Base-by-base conservation (phyloP, 2,888 invertebrate genomes). In the Choreutis nemorana region DNA sequence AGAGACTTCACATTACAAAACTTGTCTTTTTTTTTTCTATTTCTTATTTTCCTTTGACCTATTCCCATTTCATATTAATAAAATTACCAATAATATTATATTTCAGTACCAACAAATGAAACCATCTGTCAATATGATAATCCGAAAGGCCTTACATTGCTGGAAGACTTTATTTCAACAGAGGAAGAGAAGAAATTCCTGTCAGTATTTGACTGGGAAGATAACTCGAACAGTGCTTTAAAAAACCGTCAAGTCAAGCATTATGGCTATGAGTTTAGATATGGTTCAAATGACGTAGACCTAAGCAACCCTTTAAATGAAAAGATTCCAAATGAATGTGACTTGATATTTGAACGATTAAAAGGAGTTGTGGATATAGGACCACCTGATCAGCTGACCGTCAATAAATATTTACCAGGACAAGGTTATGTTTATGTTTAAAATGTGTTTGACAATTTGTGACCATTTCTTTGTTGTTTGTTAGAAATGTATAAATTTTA, bases 251-350 rank as follows among this genome's bases (percentile, higher is more conserved):
- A 83, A 68, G 97, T 96, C 0, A 88, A 85, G 55, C 97, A 97
- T 71, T 97, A 85, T 71, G 97, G 97, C 0, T 97, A 87, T 63
- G 92, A 94, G 57, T 97, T 97, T 61, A 75, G 87, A 36, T 97
- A 97, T 64, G 89, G 87, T 26, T 86, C 81, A 13, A 97, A 97
- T 68, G 89, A 90, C 66, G 90, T 96, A 0, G 89, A 96, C 60
- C 75, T 85, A 30, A 61, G 81, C 30, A 62, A 78, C 28, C 92
- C 93, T 0, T 66, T 91, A 15, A 42, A 65, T 1, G 79, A 86
- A 24, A 68, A 68, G 22, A 87, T 97, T 45, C 97, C 97, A 0
- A 37, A 54, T 3, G 80, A 83, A 40, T 93, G 90, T 64, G 54
- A 82, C 44, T 63, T 85, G 36, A 53, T 97, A 7, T 85, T 90